phyloP scores from a whole-genome alignment of 2,113 vertebrate genomes.

The Colius striatus region DNA sequence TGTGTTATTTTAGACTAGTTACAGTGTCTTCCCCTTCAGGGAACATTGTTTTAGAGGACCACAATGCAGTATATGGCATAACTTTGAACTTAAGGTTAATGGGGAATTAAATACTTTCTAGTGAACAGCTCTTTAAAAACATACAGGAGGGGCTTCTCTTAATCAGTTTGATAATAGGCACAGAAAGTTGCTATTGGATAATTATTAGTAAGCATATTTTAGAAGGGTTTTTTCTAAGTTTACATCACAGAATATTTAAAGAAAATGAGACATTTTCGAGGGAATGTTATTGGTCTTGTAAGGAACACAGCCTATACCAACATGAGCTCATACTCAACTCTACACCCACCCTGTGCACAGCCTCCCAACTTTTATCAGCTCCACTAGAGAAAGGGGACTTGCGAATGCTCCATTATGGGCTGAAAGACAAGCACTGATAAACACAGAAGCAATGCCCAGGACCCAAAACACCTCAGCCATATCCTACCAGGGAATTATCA shows the following conservation, averaged over 20 bases:
- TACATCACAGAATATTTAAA: not conserved
- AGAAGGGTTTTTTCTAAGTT: not conserved
- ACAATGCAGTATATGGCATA: not conserved
- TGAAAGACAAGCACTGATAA: not conserved
- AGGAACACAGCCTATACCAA: not conserved
- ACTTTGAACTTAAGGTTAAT: not conserved
- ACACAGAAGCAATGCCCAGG: not conserved
- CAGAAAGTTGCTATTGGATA: not conserved
- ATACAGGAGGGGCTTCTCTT: not conserved
- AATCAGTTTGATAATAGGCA: not conserved
- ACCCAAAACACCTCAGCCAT: not conserved
- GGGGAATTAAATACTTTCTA: not conserved
- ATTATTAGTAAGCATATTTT: not conserved
- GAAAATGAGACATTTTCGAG: not conserved
- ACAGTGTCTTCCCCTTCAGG: rapidly evolving
- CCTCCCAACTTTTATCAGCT: not conserved
- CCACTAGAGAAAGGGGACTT: not conserved
- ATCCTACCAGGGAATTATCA: not conserved
- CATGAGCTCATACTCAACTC: not conserved
- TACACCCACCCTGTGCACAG: not conserved
- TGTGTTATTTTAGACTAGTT: not conserved
- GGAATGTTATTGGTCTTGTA: not conserved
- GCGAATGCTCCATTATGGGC: not conserved
- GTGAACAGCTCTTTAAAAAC: not conserved
- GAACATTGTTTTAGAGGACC: not conserved